phyloP scores from a whole-genome alignment of 1,140 invertebrate genomes.

The Hetaerina americana region DNA sequence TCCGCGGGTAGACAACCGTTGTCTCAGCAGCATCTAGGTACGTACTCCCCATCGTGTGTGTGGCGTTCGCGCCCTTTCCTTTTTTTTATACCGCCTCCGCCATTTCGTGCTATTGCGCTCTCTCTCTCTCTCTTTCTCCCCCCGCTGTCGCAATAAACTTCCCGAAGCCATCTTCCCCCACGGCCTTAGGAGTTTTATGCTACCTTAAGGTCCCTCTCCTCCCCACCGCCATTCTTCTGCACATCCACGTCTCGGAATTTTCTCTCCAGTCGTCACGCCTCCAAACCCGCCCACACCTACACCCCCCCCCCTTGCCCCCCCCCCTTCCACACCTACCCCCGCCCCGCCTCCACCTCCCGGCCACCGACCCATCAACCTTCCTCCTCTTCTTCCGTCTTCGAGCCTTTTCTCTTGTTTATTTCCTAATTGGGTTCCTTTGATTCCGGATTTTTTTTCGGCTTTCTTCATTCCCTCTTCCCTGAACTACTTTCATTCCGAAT shows the following conservation, averaged over 20 bases:
- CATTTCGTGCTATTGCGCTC: neutral
- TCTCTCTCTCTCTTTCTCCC: neutral
- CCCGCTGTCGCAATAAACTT: neutral
- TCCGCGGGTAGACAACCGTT: neutral
- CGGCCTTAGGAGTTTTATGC: neutral
- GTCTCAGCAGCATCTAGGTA: neutral
- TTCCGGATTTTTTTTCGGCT: neutral
- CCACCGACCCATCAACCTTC: too few relatives aligned
- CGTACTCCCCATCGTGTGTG: too few relatives aligned
- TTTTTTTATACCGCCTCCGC: neutral
- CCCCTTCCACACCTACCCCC: neutral
- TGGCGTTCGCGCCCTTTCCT: neutral
- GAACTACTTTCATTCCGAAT: neutral
- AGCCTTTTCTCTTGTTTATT: too few relatives aligned
- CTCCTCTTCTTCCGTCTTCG: too few relatives aligned
- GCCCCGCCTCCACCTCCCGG: too few relatives aligned
- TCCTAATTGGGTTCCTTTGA: neutral
- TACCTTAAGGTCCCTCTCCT: neutral
- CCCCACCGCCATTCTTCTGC: neutral
- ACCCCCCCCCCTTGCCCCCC: neutral
- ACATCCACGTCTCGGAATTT: neutral
- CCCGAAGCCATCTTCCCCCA: neutral
- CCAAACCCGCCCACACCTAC: neutral
- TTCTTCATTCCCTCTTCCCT: neutral
- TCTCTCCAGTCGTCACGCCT: neutral